These are phyloP conservation scores for Hexactinellida sp. DNA, from an alignment of 37 sponge, comb jelly and placozoan species.

Conservation along the genomic window DNA sequence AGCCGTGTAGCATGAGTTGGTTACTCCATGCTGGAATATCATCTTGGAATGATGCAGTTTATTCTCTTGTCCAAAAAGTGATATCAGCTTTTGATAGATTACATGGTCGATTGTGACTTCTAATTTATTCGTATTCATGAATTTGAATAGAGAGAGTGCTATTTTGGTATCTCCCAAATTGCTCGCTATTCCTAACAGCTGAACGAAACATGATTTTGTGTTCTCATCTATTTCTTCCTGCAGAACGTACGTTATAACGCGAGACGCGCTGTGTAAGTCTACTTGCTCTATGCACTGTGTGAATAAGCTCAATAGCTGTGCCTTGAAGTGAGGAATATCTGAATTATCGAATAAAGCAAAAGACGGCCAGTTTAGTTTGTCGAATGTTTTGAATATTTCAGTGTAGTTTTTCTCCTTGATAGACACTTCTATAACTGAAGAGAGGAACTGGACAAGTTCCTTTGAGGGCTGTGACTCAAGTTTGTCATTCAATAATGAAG, in stretches of 20 bases:
- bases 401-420: background rate
- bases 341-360: background rate
- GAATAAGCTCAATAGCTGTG: background rate
- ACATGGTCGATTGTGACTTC: background rate
- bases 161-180: background rate
- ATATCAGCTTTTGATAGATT: background rate
- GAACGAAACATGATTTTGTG: background rate
- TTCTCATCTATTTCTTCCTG: background rate
- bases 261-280: background rate
- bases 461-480: background rate
- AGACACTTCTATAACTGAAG: background rate
- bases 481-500: background rate
- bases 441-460: background rate
- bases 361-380: background rate
- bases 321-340: background rate
- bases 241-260: background rate
- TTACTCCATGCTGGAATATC: background rate
- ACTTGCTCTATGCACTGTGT: background rate
- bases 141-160: background rate
- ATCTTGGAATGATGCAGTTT: background rate
- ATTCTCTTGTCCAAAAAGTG: background rate
- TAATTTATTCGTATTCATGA: constrained; percentile 2
- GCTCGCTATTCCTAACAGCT: background rate
- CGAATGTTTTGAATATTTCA: background rate
- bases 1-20: background rate